Percentiles rank a stretch among this genome's conserved stretches.
These are phyloP conservation scores for Hemibagrus wyckioides DNA, from an alignment of 2,113 vertebrate species.

Conservation along the genomic window DNA sequence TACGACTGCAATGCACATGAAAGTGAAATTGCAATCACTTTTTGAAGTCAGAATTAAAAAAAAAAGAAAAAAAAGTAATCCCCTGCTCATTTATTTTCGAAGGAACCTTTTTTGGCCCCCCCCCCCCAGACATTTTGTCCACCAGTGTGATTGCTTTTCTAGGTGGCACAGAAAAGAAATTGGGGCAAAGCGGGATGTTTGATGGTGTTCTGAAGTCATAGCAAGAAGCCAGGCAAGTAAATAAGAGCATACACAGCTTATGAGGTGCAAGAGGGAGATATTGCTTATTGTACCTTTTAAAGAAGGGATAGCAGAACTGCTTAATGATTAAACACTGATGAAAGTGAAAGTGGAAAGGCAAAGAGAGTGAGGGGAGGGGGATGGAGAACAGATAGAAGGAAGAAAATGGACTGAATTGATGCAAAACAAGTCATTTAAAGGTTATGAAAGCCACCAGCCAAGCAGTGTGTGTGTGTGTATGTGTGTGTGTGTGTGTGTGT, in stretches of 20 bases:
- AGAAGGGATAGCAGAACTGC: slow-evolving; percentile 58
- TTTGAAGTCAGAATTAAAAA: background rate
- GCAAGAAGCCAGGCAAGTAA: slow-evolving; percentile 1
- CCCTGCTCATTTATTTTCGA: background rate
- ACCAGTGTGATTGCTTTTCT: slow-evolving; percentile 13
- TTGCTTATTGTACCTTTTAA: slow-evolving; percentile 41
- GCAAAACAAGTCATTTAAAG: slow-evolving; percentile 38
- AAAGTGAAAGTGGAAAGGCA: background rate
- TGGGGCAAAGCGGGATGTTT: background rate
- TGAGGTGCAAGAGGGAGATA: background rate
- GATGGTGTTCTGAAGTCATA: slow-evolving; percentile 2
- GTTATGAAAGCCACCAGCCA: background rate
- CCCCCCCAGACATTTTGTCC: no score
- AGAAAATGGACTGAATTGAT: slow-evolving; percentile 55
- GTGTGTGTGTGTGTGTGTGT: background rate
- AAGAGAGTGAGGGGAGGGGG: background rate
- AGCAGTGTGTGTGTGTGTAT: background rate
- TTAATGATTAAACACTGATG: background rate
- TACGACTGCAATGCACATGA: background rate
- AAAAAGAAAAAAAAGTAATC: background rate
- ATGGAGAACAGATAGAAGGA: slow-evolving; percentile 32
- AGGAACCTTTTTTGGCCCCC: background rate
- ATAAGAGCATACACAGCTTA: background rate
- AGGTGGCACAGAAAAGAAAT: background rate
- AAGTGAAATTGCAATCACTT: background rate